Evolutionary conservation across 2,797 vertebrate species (phyloP).

Genomic region (Hirundo rustica): DNA sequence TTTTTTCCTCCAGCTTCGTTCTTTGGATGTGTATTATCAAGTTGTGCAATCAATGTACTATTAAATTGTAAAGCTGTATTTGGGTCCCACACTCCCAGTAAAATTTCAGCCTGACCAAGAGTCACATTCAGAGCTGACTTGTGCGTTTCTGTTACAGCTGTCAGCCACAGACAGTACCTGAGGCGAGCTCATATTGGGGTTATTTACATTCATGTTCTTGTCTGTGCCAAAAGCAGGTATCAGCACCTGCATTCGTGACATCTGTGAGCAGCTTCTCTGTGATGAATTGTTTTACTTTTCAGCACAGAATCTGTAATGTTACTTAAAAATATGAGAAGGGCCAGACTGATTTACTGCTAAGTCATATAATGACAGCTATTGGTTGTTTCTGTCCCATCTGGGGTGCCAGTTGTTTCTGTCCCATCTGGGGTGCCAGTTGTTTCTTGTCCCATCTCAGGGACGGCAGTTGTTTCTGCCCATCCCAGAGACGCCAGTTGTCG

Average conservation of each 20-base stretch:
- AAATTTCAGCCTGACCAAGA: background rate
- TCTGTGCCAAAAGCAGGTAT: background rate
- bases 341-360: background rate
- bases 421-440: too few species aligned
- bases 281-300: background rate
- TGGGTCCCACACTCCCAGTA: background rate
- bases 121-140: background rate
- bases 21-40: background rate
- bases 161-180: background rate
- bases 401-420: too few species aligned
- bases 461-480: too few species aligned
- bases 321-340: background rate
- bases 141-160: background rate
- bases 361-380: background rate
- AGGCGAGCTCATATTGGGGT: background rate
- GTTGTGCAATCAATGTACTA: background rate
- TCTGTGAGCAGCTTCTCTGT: background rate
- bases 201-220: background rate
- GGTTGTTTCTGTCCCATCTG: too few species aligned
- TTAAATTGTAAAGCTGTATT: background rate
- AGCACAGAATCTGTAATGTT: background rate
- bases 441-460: too few species aligned
- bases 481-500: too few species aligned
- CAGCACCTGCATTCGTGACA: background rate
- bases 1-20: background rate